Evolutionary conservation across 2,888 invertebrate genomes (phyloP).

Genomic region (Caradrina clavipalpis): DNA sequence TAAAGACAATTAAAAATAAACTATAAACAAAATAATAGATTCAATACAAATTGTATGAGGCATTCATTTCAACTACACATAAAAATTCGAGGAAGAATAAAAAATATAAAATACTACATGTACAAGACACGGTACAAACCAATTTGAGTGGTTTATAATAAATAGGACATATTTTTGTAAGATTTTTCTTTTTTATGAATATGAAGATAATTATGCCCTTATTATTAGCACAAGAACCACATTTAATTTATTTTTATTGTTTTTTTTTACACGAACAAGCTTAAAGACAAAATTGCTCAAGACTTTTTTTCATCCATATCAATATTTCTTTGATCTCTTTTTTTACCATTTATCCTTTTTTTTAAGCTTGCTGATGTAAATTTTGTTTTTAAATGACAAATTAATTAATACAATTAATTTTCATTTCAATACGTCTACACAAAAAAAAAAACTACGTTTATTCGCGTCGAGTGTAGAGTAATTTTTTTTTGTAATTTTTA

Average conservation of each 20-base stretch:
- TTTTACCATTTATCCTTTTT: neutral
- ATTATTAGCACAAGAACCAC: constrained; percentile 49
- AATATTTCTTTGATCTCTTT: neutral
- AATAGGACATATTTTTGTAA: constrained; percentile 46
- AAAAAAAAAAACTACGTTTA: constrained; percentile 4
- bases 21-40: constrained; percentile 58
- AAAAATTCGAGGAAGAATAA: constrained; percentile 64
- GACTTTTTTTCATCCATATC: neutral
- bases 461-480: constrained; percentile 3
- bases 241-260: constrained; percentile 35
- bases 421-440: constrained; percentile 26
- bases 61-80: constrained; percentile 44
- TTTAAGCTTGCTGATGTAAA: constrained; percentile 31
- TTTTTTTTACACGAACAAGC: constrained; percentile 35
- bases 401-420: neutral
- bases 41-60: constrained; percentile 62
- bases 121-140: constrained; percentile 24
- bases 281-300: constrained; percentile 4
- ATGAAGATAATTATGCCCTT: constrained; percentile 44
- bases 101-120: constrained; percentile 51
- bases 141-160: constrained; percentile 36
- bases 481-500: constrained; percentile 30
- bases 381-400: constrained; percentile 33
- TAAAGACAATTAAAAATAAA: constrained; percentile 51
- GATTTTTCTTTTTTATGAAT: constrained; percentile 36